These are phyloP conservation scores for Agrypnia vestita DNA, from an alignment of 1,140 invertebrate genomes.

Conservation along the genomic window DNA sequence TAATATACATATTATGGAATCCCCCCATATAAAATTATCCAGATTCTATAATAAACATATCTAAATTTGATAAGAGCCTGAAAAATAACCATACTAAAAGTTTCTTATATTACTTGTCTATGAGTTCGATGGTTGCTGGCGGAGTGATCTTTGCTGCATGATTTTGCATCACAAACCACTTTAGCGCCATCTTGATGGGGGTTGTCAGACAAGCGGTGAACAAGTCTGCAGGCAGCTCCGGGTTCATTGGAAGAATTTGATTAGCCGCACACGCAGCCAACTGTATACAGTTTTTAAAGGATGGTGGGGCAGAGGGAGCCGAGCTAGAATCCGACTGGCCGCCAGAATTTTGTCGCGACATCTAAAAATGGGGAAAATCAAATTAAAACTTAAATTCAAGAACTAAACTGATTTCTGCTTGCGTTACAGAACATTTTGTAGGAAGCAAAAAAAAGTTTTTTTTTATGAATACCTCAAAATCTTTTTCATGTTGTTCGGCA, in stretches of 20 bases:
- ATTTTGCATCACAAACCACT: conserved; percentile 94
- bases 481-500: conserved; percentile 91
- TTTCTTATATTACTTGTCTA: conserved; percentile 84
- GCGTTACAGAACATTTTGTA: too few relatives aligned
- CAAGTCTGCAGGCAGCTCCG: conserved; percentile 98
- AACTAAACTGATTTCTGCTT: neutral
- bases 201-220: conserved; percentile 99
- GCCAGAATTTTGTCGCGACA: conserved; percentile 42
- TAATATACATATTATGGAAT: too few relatives aligned
- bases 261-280: conserved; percentile 93
- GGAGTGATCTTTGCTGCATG: conserved; percentile 85
- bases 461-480: conserved; percentile 79
- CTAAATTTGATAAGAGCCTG: too few relatives aligned
- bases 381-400: neutral
- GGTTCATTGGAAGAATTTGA: conserved; percentile 97
- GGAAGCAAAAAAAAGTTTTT: neutral
- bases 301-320: conserved; percentile 67
- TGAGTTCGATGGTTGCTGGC: conserved; percentile 85
- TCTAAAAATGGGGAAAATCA: conserved; percentile 21
- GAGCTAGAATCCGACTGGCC: conserved; percentile 12
- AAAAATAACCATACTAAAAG: too few relatives aligned
- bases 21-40: too few relatives aligned
- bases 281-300: conserved; percentile 95
- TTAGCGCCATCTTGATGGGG: conserved; percentile 96
- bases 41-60: too few relatives aligned